These are phyloP conservation scores for Microplitis mediator DNA, from an alignment of 1,140 invertebrate genomes.

Conservation along the genomic window DNA sequence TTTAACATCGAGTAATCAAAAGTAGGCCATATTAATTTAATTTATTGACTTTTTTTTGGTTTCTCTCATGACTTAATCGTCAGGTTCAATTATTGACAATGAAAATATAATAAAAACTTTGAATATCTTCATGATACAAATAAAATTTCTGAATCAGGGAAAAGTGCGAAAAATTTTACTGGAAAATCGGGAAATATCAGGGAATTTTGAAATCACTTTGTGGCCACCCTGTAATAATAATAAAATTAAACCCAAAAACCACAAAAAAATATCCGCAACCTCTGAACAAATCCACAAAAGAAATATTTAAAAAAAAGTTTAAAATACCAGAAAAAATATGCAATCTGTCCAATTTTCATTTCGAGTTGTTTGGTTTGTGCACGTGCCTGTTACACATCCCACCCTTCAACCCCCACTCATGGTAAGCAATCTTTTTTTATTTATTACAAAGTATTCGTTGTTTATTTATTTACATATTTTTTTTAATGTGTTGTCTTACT, in stretches of 20 bases:
- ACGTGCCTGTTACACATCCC: constrained; percentile 63
- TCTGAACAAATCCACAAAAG: constrained; percentile 37
- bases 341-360: constrained; percentile 62
- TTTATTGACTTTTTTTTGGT: too few relatives aligned
- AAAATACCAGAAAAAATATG: constrained; percentile 50
- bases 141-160: too few relatives aligned
- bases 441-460: constrained; percentile 40
- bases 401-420: constrained; percentile 62
- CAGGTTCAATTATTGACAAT: too few relatives aligned
- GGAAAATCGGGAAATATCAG: too few relatives aligned
- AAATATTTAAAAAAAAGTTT: constrained; percentile 36
- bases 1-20: too few relatives aligned
- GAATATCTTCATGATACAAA: too few relatives aligned
- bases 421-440: constrained; percentile 63
- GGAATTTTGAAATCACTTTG: too few relatives aligned
- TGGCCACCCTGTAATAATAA: background rate
- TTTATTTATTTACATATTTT: background rate
- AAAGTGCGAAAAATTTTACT: too few relatives aligned
- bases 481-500: background rate
- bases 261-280: constrained; percentile 28
- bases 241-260: constrained; percentile 11
- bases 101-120: too few relatives aligned
- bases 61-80: too few relatives aligned
- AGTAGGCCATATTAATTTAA: too few relatives aligned
- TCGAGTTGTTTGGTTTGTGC: constrained; percentile 65